phyloP scores from a whole-genome alignment of 2,888 invertebrate genomes.

The Ophion obscuratus region DNA sequence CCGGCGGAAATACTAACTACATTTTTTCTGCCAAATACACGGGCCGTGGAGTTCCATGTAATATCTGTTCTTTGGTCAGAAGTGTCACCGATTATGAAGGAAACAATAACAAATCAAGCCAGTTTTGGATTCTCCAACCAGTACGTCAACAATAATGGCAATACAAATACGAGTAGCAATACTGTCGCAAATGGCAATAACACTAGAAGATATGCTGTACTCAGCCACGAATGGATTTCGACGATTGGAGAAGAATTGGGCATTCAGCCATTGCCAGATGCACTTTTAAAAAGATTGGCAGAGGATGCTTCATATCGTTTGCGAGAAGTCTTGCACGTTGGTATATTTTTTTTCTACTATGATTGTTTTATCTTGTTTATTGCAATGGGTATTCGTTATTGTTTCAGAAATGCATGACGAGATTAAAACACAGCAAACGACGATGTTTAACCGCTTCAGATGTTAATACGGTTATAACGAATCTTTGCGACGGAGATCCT shows the following conservation, averaged over 20 bases:
- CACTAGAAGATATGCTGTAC: conserved; percentile 79
- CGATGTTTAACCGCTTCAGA: conserved; percentile 78
- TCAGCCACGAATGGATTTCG: conserved; percentile 82
- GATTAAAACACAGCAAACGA: conserved; percentile 81
- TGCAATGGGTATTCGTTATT: conserved; percentile 11
- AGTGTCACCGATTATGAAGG: conserved; percentile 76
- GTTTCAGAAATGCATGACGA: conserved; percentile 82
- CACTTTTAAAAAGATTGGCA: conserved; percentile 78
- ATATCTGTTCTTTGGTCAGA: too few species aligned
- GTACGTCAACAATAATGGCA: conserved; percentile 80
- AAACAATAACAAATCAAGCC: conserved; percentile 76
- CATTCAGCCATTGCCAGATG: conserved; percentile 80
- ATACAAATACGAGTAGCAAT: conserved; percentile 72
- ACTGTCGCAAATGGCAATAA: conserved; percentile 75
- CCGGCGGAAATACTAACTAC: too few species aligned
- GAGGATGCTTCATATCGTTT: conserved; percentile 82
- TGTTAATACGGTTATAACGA: conserved; percentile 81
- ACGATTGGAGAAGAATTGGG: conserved; percentile 82
- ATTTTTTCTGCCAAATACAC: too few species aligned
- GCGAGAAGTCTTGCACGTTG: conserved; percentile 81
- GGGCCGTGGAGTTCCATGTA: too few species aligned
- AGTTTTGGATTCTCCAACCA: conserved; percentile 77
- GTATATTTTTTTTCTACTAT: conserved; percentile 26
- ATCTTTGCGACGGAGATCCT: conserved; percentile 81
- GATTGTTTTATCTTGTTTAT: background rate